Percentiles rank a stretch among this genome's conserved stretches.
Conservation (phyloP, 2,113 vertebrate genomes). For the Embiotoca jacksoni region DNA sequence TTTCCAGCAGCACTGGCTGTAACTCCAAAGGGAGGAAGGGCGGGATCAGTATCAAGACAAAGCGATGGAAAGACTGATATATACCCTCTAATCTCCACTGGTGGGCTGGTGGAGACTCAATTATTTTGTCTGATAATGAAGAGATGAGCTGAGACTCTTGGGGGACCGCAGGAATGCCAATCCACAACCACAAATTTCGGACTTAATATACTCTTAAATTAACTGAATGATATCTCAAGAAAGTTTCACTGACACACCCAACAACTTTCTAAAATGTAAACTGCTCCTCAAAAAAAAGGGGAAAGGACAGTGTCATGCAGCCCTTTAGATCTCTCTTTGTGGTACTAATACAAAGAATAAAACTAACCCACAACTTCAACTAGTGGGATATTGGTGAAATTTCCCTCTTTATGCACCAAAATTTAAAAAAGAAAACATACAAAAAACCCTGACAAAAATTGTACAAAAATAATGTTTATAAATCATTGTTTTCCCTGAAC, state of each 20-base stretch:
- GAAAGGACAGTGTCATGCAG: too few relatives aligned
- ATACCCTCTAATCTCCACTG: conserved; percentile 69
- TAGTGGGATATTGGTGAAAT: background rate
- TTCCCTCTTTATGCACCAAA: background rate
- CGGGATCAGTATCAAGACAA: conserved; percentile 72
- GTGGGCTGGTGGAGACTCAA: conserved; percentile 67
- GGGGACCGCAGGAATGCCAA: conserved; percentile 53
- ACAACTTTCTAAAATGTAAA: background rate
- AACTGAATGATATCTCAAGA: conserved; percentile 26
- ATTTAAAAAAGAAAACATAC: too few relatives aligned
- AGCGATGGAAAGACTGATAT: conserved; percentile 73
- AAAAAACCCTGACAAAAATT: too few relatives aligned
- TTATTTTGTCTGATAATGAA: conserved; percentile 67
- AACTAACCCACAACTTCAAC: background rate
- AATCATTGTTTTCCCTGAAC: too few relatives aligned
- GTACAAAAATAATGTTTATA: too few relatives aligned
- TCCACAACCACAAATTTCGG: conserved; percentile 43
- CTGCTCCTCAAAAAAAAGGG: background rate
- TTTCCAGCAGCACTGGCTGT: conserved; percentile 61
- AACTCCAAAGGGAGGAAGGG: conserved; percentile 72
- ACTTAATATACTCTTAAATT: conserved; percentile 23
- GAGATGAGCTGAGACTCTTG: conserved; percentile 61
- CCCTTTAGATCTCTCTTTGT: background rate
- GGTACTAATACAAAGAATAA: background rate
- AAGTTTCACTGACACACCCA: background rate